phyloP scores from a whole-genome alignment of 1,140 invertebrate species.

The Atta texana region DNA sequence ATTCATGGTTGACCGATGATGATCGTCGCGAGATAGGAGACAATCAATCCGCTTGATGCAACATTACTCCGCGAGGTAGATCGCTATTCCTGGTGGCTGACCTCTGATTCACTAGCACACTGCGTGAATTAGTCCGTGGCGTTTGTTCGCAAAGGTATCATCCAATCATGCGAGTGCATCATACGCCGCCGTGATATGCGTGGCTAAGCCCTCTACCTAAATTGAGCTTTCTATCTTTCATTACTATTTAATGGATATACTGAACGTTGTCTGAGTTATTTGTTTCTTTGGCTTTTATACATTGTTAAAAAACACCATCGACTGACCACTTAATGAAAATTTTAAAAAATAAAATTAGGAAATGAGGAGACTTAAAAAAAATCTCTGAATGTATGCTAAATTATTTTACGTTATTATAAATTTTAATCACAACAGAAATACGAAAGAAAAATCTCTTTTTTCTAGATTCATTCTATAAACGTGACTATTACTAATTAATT shows the following conservation, averaged over 20 bases:
- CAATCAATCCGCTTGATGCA: conserved; percentile 62
- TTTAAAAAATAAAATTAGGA: background rate
- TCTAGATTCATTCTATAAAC: background rate
- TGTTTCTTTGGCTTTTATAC: background rate
- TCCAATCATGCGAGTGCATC: conserved; percentile 59
- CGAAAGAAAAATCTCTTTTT: background rate
- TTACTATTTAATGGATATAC: conserved; percentile 17
- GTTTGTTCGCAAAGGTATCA: conserved; percentile 60
- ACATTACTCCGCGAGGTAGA: conserved; percentile 54
- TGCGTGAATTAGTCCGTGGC: conserved; percentile 61
- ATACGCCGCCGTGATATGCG: conserved; percentile 26
- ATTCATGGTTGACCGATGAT: conserved; percentile 66
- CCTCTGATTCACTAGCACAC: conserved; percentile 53
- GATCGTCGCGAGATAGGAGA: conserved; percentile 58
- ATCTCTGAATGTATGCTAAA: background rate
- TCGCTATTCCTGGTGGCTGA: conserved; percentile 56
- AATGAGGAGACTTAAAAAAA: background rate
- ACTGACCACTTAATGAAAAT: background rate
- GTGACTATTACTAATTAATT: background rate
- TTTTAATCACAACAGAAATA: background rate
- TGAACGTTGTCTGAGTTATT: background rate
- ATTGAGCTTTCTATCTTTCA: conserved; percentile 42
- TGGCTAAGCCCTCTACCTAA: conserved; percentile 42
- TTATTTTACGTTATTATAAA: background rate
- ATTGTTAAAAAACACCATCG: background rate